Evolutionary conservation across 37 sponge, comb jelly and placozoan species (phyloP).

Genomic region (Chondrosia reniformis): DNA sequence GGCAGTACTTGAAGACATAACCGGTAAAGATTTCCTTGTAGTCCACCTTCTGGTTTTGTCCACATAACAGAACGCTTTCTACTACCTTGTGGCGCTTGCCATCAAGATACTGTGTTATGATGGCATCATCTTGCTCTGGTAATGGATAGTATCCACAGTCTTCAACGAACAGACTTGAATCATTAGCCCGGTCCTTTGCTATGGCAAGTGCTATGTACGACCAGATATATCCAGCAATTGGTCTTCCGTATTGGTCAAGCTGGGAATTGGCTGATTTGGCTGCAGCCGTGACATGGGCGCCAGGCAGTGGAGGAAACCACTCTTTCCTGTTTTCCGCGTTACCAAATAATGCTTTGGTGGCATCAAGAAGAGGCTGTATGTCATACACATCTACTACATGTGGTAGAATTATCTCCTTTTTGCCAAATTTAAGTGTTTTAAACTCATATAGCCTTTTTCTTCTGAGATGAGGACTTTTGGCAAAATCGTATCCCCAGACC

Average conservation of each 20-base stretch:
- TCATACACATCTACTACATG: background rate
- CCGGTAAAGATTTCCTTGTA: slow-evolving; percentile 20
- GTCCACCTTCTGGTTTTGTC: background rate
- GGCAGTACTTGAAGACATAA: background rate
- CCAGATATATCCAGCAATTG: slow-evolving; percentile 23
- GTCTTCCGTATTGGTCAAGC: background rate
- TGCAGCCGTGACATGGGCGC: slow-evolving; percentile 27
- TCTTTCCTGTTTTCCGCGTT: slow-evolving; percentile 26
- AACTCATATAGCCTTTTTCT: background rate
- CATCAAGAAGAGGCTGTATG: slow-evolving; percentile 18
- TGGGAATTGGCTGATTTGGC: background rate
- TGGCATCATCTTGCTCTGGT: background rate
- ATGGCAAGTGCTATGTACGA: slow-evolving; percentile 8
- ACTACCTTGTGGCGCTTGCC: background rate
- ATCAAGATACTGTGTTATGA: background rate
- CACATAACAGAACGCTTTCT: background rate
- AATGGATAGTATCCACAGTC: slow-evolving; percentile 19
- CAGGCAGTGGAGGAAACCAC: slow-evolving; percentile 10
- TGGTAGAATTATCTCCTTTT: background rate
- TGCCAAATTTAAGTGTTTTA: background rate
- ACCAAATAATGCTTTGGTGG: slow-evolving; percentile 20
- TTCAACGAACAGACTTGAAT: slow-evolving; percentile 28
- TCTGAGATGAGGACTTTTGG: background rate
- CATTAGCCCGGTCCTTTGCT: slow-evolving; percentile 4
- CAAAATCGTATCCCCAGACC: slow-evolving; percentile 17